These are phyloP conservation scores for Zelostemma sp. DNA, from an alignment of 1,140 invertebrate genomes.

Conservation along the genomic window DNA sequence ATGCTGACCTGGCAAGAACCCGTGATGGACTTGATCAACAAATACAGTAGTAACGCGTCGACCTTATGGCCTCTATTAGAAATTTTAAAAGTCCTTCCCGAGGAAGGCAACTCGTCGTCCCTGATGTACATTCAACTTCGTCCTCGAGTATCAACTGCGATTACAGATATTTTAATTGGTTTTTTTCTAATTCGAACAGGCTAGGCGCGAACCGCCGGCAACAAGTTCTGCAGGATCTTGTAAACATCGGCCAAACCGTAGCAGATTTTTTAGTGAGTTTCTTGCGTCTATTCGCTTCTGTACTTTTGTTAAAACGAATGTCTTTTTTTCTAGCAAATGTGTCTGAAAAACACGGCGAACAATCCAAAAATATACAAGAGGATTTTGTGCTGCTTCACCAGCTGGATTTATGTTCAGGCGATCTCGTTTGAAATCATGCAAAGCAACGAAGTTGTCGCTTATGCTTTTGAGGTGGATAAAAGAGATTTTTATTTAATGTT, in stretches of 20 bases:
- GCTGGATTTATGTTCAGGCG: slow-evolving; percentile 82
- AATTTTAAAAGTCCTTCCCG: slow-evolving; percentile 94
- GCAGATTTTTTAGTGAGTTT: slow-evolving; percentile 80
- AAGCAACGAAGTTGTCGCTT: slow-evolving; percentile 77
- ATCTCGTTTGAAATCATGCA: slow-evolving; percentile 76
- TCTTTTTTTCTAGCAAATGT: slow-evolving; percentile 73
- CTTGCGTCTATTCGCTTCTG: background rate
- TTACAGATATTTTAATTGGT: too few relatives aligned
- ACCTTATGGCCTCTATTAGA: slow-evolving; percentile 88
- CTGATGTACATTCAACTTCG: slow-evolving; percentile 68
- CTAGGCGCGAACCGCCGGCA: slow-evolving; percentile 91
- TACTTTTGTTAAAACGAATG: slow-evolving; percentile 6
- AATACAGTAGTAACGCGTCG: slow-evolving; percentile 74
- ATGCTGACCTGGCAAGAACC: slow-evolving; percentile 94
- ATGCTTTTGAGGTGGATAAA: slow-evolving; percentile 74
- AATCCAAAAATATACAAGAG: slow-evolving; percentile 73
- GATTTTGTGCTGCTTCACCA: slow-evolving; percentile 83
- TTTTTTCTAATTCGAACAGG: slow-evolving; percentile 59
- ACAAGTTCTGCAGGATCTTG: slow-evolving; percentile 85
- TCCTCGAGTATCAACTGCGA: too few relatives aligned
- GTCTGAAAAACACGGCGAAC: slow-evolving; percentile 73
- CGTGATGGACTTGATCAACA: slow-evolving; percentile 85
- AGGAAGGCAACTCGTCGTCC: slow-evolving; percentile 90
- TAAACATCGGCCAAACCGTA: slow-evolving; percentile 75
- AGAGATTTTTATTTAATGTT: background rate